Percentiles rank a stretch among this genome's conserved stretches.
Evolutionary conservation across 2,113 vertebrate genomes (phyloP).

Genomic region (Microtus ochrogaster): DNA sequence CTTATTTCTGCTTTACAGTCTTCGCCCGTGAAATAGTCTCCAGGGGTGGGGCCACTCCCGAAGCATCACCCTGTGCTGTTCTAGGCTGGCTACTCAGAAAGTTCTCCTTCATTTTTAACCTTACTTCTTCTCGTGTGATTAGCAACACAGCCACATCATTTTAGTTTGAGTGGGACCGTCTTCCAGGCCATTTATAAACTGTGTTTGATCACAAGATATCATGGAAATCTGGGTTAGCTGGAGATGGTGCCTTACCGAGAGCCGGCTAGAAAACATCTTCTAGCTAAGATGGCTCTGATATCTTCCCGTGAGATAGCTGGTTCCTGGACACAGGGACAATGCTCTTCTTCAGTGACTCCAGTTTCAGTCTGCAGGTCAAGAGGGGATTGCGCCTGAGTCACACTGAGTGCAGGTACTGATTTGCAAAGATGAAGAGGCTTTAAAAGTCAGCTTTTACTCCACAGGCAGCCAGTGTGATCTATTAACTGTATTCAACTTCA

Average conservation of each 20-base stretch:
- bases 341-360: not conserved
- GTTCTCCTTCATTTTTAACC: not conserved
- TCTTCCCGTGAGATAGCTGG: not conserved
- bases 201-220: not conserved
- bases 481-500: not conserved
- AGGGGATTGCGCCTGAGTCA: not conserved
- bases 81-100: not conserved
- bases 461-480: not conserved
- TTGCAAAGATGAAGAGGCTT: not conserved
- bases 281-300: not conserved
- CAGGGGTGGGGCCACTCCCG: not conserved
- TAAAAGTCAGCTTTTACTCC: not conserved
- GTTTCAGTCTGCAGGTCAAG: not conserved
- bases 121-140: not conserved
- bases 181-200: not conserved
- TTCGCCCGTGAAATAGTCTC: conserved; percentile 9
- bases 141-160: not conserved
- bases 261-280: not conserved
- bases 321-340: not conserved
- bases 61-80: not conserved
- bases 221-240: not conserved
- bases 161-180: not conserved
- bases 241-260: not conserved
- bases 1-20: conserved; percentile 53
- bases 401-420: not conserved